Evolutionary conservation across 2,113 vertebrate genomes (phyloP), one percentile per base, ranked within the genome.

Genomic region (Lamprotornis superbus): DNA sequence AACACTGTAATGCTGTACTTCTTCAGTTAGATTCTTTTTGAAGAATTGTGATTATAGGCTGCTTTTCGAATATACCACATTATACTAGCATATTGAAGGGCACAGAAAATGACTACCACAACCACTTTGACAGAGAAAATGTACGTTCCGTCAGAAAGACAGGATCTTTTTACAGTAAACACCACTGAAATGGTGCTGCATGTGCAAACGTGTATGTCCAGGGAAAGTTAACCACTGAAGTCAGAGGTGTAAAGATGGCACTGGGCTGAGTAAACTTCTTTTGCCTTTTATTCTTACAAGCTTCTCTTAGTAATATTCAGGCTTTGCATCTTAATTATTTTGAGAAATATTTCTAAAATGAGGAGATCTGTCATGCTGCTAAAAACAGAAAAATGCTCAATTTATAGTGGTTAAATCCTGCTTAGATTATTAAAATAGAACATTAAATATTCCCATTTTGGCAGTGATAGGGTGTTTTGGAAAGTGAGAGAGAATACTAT

Each of bases 181-280:
- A 53, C 4, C 69, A 57, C 23, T 42, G 60, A 87, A 57, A 37
- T 22, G 11, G 10, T 37, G 23, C 11, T 75, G 50, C 15, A 74
- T 2, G 3, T 1, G 2, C 28, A 44, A 2, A 0, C 11, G 7
- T 3, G 1, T 10, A 23, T 15, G 15, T 8, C 8, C 5, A 67
- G 31, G n/a, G 4, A 23, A 79, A 87, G 31, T 27, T 70, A 59
- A 82, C 25, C 8, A 12, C 35, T 42, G 10, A 89, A 80, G 33
- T 56, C 30, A 75, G 57, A 86, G 15, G 42, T 21, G 11, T 15
- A 77, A 80, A 76, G 86, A 27, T 27, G n/a, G 55, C 37, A 92
- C 25, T 3, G 3, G 40, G 42, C 12, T 42, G 3, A 25, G 22
- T 56, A 50, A 89, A 56, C 7, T 49, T 44, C 13, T 46, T 55